A percentile compares a stretch with the other conserved stretches of the same genome.
Conservation (phyloP, 2,888 invertebrate genomes). For the Rhingia rostrata region DNA sequence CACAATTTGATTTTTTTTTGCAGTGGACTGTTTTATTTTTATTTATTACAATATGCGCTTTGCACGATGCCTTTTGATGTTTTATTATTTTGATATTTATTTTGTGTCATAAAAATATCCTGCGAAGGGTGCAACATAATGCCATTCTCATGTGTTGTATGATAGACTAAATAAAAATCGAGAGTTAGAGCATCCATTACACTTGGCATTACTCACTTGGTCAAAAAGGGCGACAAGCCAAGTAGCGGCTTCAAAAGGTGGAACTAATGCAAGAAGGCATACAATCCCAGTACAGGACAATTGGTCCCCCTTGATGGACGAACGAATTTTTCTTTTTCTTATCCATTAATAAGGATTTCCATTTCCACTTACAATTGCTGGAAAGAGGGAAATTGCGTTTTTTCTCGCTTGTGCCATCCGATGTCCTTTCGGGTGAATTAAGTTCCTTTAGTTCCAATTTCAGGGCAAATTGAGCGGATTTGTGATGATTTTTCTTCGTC, state of each 20-base stretch:
- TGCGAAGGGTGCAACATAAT: slow-evolving; percentile 68
- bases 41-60: slow-evolving; percentile 37
- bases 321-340: slow-evolving; percentile 28
- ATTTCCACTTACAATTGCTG: slow-evolving; percentile 68
- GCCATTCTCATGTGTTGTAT: slow-evolving; percentile 60
- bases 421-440: slow-evolving; percentile 70
- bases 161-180: background rate
- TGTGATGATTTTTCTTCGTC: slow-evolving; percentile 70
- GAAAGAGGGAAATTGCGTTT: slow-evolving; percentile 62
- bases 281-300: slow-evolving; percentile 32
- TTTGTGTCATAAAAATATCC: slow-evolving; percentile 67
- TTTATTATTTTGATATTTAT: slow-evolving; percentile 23
- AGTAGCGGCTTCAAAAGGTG: slow-evolving; percentile 51
- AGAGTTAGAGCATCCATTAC: slow-evolving; percentile 33
- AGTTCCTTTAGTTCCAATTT: slow-evolving; percentile 73
- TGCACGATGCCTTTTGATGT: background rate
- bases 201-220: slow-evolving; percentile 63
- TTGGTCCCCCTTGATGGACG: slow-evolving; percentile 17
- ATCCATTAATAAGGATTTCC: slow-evolving; percentile 74
- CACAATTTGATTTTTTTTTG: slow-evolving; percentile 22
- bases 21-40: slow-evolving; percentile 25
- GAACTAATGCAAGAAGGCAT: slow-evolving; percentile 65
- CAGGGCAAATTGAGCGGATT: slow-evolving; percentile 74
- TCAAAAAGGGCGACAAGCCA: slow-evolving; percentile 36
- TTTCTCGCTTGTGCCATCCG: slow-evolving; percentile 17